A percentile compares a stretch with the other conserved stretches of the same genome.
Conservation (phyloP, 2,113 vertebrate species). For the Cacatua alba region DNA sequence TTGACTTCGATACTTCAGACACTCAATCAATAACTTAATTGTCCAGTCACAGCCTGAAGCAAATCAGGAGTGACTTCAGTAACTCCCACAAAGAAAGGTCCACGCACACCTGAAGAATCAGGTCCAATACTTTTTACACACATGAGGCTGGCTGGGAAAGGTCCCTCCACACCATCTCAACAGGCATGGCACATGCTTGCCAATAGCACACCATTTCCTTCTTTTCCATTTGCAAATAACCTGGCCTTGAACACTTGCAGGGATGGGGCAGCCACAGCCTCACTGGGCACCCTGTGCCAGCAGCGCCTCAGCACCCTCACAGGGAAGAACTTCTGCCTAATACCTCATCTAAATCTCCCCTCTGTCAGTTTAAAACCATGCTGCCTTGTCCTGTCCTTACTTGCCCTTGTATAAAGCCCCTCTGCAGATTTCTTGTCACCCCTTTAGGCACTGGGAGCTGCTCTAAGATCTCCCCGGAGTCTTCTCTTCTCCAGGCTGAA, state of each 20-base stretch:
- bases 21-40: background rate
- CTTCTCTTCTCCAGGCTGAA: background rate
- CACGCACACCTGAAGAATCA: background rate
- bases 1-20: background rate
- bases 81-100: background rate
- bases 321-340: background rate
- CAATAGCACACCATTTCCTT: background rate
- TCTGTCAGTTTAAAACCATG: background rate
- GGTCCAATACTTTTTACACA: background rate
- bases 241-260: background rate
- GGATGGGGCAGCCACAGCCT: background rate
- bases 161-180: background rate
- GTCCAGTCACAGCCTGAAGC: background rate
- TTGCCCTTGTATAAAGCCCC: background rate
- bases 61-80: background rate
- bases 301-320: background rate
- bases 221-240: background rate
- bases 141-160: background rate
- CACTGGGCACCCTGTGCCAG: background rate
- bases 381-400: background rate
- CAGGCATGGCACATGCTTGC: accelerated
- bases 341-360: background rate
- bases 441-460: background rate
- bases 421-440: background rate
- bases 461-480: background rate